Percentiles rank a stretch among this genome's conserved stretches.
phyloP scores from a whole-genome alignment of 2,113 vertebrate species.

The Sander lucioperca region DNA sequence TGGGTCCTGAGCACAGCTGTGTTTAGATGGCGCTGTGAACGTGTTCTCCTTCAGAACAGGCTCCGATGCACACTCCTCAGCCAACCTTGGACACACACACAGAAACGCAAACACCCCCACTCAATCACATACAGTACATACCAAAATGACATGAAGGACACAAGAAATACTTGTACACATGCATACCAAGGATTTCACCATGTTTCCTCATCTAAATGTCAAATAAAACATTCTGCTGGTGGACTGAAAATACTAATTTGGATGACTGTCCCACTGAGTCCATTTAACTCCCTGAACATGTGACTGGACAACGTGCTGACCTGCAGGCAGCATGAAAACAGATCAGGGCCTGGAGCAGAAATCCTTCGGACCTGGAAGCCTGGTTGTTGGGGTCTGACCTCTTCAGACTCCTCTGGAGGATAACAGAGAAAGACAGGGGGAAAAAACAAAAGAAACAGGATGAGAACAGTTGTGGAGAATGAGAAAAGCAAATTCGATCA shows the following conservation, averaged over 20 bases:
- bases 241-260: not conserved
- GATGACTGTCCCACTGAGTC: not conserved
- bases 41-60: conserved; percentile 88
- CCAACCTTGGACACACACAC: conserved; percentile 83
- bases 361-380: conserved; percentile 72
- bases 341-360: conserved; percentile 87
- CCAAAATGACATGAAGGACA: not conserved
- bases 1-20: conserved; percentile 83
- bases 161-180: not conserved
- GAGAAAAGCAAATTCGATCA: not conserved
- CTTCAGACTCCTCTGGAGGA: conserved; percentile 50
- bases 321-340: conserved; percentile 93
- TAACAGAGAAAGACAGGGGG: not conserved
- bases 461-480: not conserved
- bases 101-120: conserved; percentile 7
- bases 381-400: conserved; percentile 50
- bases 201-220: not conserved
- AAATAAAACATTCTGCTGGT: not conserved
- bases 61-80: conserved; percentile 88
- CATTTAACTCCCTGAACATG: conserved; percentile 19
- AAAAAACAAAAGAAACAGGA: not conserved
- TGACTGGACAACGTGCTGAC: conserved; percentile 76
- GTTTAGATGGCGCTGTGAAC: conserved; percentile 88
- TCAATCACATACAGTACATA: not conserved
- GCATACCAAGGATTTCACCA: not conserved